Base-by-base conservation (phyloP, 2,797 vertebrate species). In the Artibeus jamaicensis region DNA sequence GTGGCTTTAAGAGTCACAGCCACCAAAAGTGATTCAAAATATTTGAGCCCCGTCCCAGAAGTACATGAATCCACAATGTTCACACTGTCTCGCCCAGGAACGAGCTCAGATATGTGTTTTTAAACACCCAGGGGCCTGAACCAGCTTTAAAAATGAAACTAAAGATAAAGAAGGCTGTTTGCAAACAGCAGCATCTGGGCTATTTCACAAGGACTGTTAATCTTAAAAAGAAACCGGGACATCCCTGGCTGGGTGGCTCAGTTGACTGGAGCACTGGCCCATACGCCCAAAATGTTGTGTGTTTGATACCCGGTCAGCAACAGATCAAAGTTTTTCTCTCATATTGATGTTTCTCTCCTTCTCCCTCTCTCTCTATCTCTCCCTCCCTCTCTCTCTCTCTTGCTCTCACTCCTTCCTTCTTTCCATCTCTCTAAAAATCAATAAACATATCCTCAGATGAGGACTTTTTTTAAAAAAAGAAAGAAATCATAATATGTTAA, bases 21-120 rank as follows among this genome's bases (percentile, higher is more conserved):
- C 29, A 65, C 55, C 82, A 86, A 34, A 95, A 95, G 16, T n/a
- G 77, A 89, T 50, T 93, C 46, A 85, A 92, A 37, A 94, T 93
- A 96, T 44, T 1, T 76, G 44, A 93, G 42, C 7, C 39, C 48
- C 77, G n/a, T 59, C 73, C 42, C 46, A 89, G 48, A 89, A 44
- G 29, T 19, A 22, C 2, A 42, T 3, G 42, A 93, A 34, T 71
- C n/a, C 50, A 16, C 70, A 96, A 62, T 0, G 39, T 57, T 46
- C 87, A 96, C 14, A 79, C n/a, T 91, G 29, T 46, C n/a, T 50
- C 14, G 37, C 12, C 32, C 34, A 37, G 15, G 32, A 62, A 87
- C 5, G 48, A 6, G 37, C 55, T 86, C 18, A 2, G 34, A 81
- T 37, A 4, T n/a, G 19, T 34, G 37, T 76, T 84, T 44, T 68